Conservation (phyloP, 2,888 invertebrate species). For the Eustalomyia histrio region DNA sequence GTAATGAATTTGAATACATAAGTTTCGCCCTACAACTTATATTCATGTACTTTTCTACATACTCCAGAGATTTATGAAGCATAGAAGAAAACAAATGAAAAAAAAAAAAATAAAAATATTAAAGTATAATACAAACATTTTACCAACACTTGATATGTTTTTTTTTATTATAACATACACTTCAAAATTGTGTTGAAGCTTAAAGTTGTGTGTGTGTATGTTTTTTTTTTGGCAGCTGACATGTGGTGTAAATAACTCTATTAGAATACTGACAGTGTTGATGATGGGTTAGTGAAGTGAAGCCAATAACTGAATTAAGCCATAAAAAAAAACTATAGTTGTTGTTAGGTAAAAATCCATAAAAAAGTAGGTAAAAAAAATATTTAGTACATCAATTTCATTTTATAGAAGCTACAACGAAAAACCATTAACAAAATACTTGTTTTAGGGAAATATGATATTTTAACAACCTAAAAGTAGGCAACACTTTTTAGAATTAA, state of each 20-base stretch:
- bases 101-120: conserved; percentile 8
- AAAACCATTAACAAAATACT: conserved; percentile 25
- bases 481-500: conserved; percentile 25
- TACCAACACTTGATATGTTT: conserved; percentile 35
- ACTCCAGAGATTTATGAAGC: conserved; percentile 57
- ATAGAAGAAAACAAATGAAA: conserved; percentile 2
- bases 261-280: conserved; percentile 59
- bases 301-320: conserved; percentile 42
- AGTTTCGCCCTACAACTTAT: conserved; percentile 28
- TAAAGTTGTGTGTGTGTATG: neutral
- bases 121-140: conserved; percentile 16
- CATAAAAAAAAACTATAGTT: conserved; percentile 1
- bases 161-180: conserved; percentile 16
- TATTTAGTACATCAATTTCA: conserved; percentile 43
- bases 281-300: conserved; percentile 42
- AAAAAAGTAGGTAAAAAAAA: conserved; percentile 16
- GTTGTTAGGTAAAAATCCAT: neutral
- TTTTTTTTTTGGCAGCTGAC: conserved; percentile 40
- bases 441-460: neutral
- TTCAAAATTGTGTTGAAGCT: conserved; percentile 34
- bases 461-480: neutral
- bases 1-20: too few relatives aligned
- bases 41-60: conserved; percentile 5
- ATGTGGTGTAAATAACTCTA: conserved; percentile 58
- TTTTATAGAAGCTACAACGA: conserved; percentile 34